phyloP scores from a whole-genome alignment of 2,797 vertebrate species.

The Mormyrops boulengeri region DNA sequence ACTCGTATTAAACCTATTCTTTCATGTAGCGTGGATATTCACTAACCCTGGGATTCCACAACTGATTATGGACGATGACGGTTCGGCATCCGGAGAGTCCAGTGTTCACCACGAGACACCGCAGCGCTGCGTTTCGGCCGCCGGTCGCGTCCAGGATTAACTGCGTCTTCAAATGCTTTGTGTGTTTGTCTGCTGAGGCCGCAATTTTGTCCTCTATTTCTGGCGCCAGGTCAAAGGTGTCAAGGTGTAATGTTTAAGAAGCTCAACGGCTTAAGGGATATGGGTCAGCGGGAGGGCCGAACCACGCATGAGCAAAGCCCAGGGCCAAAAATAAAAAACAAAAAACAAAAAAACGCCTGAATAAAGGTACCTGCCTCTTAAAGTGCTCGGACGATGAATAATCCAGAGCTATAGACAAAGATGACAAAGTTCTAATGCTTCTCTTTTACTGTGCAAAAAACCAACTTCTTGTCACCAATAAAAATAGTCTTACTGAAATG shows the following conservation, averaged over 20 bases:
- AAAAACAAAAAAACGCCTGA: neutral
- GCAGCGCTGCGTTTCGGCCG: neutral
- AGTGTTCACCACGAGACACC: neutral
- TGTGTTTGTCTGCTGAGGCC: slow-evolving; percentile 38
- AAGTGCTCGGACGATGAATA: neutral
- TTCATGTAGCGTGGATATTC: neutral
- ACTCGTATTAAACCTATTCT: neutral
- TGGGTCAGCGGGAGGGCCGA: slow-evolving; percentile 66
- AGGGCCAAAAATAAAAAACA: neutral
- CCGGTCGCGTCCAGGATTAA: neutral
- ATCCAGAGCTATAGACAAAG: neutral
- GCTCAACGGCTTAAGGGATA: slow-evolving; percentile 78
- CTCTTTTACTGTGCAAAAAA: neutral
- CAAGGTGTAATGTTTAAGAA: slow-evolving; percentile 66
- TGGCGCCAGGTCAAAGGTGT: slow-evolving; percentile 47
- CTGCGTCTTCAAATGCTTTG: slow-evolving; percentile 1
- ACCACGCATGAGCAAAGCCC: slow-evolving; percentile 31
- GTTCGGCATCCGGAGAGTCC: neutral
- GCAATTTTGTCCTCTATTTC: slow-evolving; percentile 51
- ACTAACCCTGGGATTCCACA: neutral
- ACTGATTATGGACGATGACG: neutral
- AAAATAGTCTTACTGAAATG: neutral
- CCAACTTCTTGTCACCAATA: neutral
- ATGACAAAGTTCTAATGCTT: neutral
- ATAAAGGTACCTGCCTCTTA: neutral